These are phyloP conservation scores for Sebastes umbrosus DNA, from an alignment of 2,797 vertebrate genomes.

Conservation along the genomic window DNA sequence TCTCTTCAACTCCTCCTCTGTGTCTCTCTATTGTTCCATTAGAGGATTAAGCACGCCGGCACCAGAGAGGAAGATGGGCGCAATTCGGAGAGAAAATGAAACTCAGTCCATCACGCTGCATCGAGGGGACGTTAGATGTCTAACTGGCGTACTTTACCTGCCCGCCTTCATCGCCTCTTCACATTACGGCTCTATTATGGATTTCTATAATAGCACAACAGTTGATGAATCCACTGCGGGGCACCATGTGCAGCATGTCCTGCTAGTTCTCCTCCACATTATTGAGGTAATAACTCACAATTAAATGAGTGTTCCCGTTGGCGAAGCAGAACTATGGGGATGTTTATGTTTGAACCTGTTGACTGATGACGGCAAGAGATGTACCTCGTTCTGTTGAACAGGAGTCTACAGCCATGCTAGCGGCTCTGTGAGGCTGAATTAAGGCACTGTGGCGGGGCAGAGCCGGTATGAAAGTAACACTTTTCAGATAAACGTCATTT, in stretches of 20 bases:
- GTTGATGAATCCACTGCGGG: constrained; percentile 24
- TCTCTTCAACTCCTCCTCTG: background rate
- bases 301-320: background rate
- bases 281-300: constrained; percentile 31
- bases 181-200: constrained; percentile 24
- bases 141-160: constrained; percentile 13
- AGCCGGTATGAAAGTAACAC: too few relatives aligned
- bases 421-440: background rate
- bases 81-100: constrained; percentile 56
- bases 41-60: constrained; percentile 30
- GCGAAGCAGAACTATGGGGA: background rate
- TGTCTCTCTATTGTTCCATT: constrained; percentile 38
- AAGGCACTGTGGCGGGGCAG: too few relatives aligned
- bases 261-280: constrained; percentile 5
- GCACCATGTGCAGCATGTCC: background rate
- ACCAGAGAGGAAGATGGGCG: background rate
- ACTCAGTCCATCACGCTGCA: constrained; percentile 42
- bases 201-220: constrained; percentile 38
- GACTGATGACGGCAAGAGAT: background rate
- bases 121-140: background rate
- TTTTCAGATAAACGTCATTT: too few relatives aligned
- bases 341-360: constrained; percentile 10
- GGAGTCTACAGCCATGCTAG: background rate
- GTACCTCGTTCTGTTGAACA: background rate
- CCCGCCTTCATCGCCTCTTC: constrained; percentile 3